These are phyloP conservation scores for Zalophus californianus DNA, from an alignment of 2,797 vertebrate genomes.

Conservation along the genomic window DNA sequence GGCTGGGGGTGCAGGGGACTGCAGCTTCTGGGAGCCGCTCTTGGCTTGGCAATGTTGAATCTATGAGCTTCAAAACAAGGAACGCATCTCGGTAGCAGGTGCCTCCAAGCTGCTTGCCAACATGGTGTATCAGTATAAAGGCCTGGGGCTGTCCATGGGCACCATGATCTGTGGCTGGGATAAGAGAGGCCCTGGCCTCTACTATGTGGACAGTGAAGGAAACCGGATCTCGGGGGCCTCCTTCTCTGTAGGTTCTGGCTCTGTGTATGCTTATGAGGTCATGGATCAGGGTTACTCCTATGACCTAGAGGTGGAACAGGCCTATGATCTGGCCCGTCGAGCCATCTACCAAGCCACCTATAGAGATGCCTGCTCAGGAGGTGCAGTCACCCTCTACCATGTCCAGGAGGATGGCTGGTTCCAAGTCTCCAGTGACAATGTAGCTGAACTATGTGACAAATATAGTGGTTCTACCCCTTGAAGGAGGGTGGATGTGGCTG, in stretches of 20 bases:
- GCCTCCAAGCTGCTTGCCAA: conserved; percentile 96
- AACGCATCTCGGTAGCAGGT: conserved; percentile 95
- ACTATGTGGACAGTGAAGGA: conserved; percentile 96
- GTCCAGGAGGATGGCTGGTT: conserved; percentile 94
- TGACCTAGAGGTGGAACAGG: conserved; percentile 91
- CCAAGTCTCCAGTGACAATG: conserved; percentile 92
- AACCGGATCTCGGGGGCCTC: conserved; percentile 93
- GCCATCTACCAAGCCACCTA: conserved; percentile 96
- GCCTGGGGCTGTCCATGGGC: conserved; percentile 96
- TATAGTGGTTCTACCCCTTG: conserved; percentile 81
- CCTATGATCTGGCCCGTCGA: conserved; percentile 93
- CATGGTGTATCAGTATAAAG: conserved; percentile 98
- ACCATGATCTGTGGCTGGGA: conserved; percentile 98
- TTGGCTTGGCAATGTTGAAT: conserved; percentile 95
- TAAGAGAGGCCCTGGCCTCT: conserved; percentile 95
- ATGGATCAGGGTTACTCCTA: conserved; percentile 93
- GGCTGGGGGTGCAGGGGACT: conserved; percentile 95
- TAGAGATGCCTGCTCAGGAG: conserved; percentile 95
- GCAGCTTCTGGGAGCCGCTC: conserved; percentile 96
- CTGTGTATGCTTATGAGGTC: conserved; percentile 95
- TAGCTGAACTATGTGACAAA: conserved; percentile 91
- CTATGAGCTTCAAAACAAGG: conserved; percentile 96
- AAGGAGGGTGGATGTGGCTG: background rate
- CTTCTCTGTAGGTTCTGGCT: conserved; percentile 95
- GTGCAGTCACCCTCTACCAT: conserved; percentile 94